A percentile compares a stretch with the other conserved stretches of the same genome.
Evolutionary conservation across 2,888 invertebrate genomes (phyloP).

Genomic region (Buathra laborator): DNA sequence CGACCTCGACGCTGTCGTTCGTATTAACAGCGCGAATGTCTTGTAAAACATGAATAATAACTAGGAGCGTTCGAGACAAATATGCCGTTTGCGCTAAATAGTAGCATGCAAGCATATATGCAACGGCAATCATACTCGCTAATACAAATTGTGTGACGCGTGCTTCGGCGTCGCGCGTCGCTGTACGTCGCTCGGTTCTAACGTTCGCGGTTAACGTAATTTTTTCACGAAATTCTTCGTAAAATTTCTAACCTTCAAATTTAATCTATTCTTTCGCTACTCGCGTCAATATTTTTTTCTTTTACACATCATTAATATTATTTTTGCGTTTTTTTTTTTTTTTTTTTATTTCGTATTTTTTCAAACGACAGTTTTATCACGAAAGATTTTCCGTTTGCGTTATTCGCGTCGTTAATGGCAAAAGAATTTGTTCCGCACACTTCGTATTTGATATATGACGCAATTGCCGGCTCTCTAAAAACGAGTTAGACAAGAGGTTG

Average conservation of each 20-base stretch:
- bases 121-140: constrained; percentile 28
- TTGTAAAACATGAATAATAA: neutral
- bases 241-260: neutral
- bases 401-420: neutral
- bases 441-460: constrained; percentile 28
- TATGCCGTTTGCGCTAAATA: neutral
- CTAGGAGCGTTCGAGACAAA: neutral
- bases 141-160: constrained; percentile 25
- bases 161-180: constrained; percentile 6
- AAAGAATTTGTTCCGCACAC: constrained; percentile 3
- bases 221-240: neutral
- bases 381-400: neutral
- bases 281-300: neutral
- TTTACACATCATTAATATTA: neutral
- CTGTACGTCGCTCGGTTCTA: neutral
- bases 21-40: constrained; percentile 2
- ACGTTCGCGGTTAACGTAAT: neutral
- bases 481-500: constrained; percentile 23
- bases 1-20: neutral
- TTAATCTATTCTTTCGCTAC: neutral
- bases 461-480: constrained; percentile 21
- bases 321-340: neutral
- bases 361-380: neutral
- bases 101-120: constrained; percentile 2
- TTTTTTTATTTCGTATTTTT: neutral